Evolutionary conservation across 2,888 invertebrate species (phyloP), one percentile per base, ranked within the genome.

Genomic region (Galerucella nymphaeae): DNA sequence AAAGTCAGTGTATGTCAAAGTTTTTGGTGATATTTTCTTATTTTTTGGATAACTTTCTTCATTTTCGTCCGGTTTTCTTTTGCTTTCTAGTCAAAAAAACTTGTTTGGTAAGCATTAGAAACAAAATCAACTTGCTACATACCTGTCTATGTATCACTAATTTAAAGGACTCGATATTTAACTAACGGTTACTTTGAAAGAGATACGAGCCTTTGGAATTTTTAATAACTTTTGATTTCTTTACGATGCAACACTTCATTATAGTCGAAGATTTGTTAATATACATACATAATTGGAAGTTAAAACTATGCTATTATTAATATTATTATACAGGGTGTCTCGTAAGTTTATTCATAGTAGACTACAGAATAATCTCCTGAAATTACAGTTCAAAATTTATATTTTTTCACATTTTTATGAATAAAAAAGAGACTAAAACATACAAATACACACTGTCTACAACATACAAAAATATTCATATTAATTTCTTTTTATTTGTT

Each of bases 191-290:
- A 18, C 42, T 62, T 2, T 62, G 61, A 42, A 42, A 62, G 61
- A 62, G 65, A 45, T 63, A 48, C 16, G 8, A 63, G 42, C 63
- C 11, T 65, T 66, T 18, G 66, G 66, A 57, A 66, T 66, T 66
- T 57, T 57, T 57, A 66, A 66, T 57, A 42, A 66, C 66, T 66
- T 66, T 66, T 66, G 55, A 66, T 66, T 66, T 66, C 66, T 66
- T 66, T 66, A 42, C 41, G 55, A 57, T 66, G 57, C 57, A 57
- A 57, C 61, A 62, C 61, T 11, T 62, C 41, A 41, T 62, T 62
- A 41, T 42, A 42, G 42, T 53, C 16, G 2, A 0, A 16, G n/a
- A 18, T 18, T 53, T 16, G 18, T 53, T 53, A 50, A 14, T 5
- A 14, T 16, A 50, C 8, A 16, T 50, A 53, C 18, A 53, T 18